These are phyloP conservation scores for Polyergus mexicanus DNA, from an alignment of 1,140 invertebrate genomes.

Conservation along the genomic window DNA sequence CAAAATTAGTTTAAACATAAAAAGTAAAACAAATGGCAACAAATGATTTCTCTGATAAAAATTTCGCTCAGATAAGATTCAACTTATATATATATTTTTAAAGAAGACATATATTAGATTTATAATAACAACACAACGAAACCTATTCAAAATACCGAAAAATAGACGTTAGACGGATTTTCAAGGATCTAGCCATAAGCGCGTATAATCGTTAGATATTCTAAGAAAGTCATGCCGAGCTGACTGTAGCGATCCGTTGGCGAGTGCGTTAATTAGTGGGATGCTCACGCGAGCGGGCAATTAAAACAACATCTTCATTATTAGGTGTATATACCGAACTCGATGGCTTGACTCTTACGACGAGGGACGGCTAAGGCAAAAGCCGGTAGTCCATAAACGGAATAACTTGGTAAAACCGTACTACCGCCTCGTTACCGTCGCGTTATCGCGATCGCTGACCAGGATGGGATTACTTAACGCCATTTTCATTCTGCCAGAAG, in stretches of 20 bases:
- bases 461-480: slow-evolving; percentile 67
- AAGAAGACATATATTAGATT: no score
- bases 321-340: slow-evolving; percentile 78
- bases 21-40: neutral
- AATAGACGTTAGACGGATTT: neutral
- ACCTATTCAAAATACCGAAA: neutral
- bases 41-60: neutral
- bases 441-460: slow-evolving; percentile 66
- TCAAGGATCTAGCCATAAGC: neutral
- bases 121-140: neutral
- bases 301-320: slow-evolving; percentile 87
- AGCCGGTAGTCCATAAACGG: slow-evolving; percentile 70
- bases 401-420: slow-evolving; percentile 68
- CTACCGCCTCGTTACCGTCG: slow-evolving; percentile 69
- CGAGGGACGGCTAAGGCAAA: slow-evolving; percentile 27
- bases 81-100: neutral
- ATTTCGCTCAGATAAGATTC: neutral
- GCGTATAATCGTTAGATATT: slow-evolving; percentile 10
- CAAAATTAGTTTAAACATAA: neutral
- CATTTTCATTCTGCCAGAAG: slow-evolving; percentile 40
- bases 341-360: slow-evolving; percentile 50
- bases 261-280: slow-evolving; percentile 86
- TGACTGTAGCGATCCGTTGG: slow-evolving; percentile 80
- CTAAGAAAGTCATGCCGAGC: slow-evolving; percentile 76
- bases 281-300: slow-evolving; percentile 85